Percentiles rank a stretch among this genome's conserved stretches.
These are phyloP conservation scores for Aporophyla lueneburgensis DNA, from an alignment of 2,888 invertebrate species.

Conservation along the genomic window DNA sequence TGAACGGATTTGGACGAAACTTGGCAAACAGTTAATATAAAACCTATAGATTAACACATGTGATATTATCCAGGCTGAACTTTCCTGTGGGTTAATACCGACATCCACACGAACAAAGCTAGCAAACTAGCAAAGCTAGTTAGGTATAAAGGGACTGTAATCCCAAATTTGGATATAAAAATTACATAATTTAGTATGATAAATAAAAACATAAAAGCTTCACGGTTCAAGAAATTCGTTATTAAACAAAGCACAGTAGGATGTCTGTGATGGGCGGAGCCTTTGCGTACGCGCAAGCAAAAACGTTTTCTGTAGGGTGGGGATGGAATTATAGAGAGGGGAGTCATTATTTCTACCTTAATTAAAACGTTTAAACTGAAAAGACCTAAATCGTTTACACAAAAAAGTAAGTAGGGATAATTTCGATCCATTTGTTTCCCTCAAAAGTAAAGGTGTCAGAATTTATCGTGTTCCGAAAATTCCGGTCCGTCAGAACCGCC, in stretches of 20 bases:
- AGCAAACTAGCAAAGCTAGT: background rate
- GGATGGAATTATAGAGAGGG: slow-evolving; percentile 67
- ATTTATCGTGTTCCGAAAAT: slow-evolving; percentile 85
- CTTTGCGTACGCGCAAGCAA: slow-evolving; percentile 77
- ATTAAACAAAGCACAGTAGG: slow-evolving; percentile 81
- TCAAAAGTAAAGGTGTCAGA: slow-evolving; percentile 80
- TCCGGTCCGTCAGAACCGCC: slow-evolving; percentile 79
- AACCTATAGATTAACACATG: too few species aligned
- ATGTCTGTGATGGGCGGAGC: slow-evolving; percentile 82
- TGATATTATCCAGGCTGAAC: too few species aligned
- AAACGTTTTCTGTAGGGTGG: slow-evolving; percentile 66
- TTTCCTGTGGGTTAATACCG: too few species aligned
- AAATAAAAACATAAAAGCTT: slow-evolving; percentile 67
- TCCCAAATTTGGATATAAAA: slow-evolving; percentile 45
- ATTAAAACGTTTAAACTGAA: slow-evolving; percentile 64
- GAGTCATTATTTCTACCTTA: slow-evolving; percentile 63
- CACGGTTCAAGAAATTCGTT: slow-evolving; percentile 77
- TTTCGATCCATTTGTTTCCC: slow-evolving; percentile 62
- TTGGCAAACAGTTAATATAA: too few species aligned
- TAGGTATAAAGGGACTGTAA: slow-evolving; percentile 13
- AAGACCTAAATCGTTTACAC: slow-evolving; percentile 40
- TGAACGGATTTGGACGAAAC: too few species aligned
- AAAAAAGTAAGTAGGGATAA: slow-evolving; percentile 58
- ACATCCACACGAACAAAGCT: too few species aligned
- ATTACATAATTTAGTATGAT: slow-evolving; percentile 52